A percentile compares a stretch with the other conserved stretches of the same genome.
Evolutionary conservation across 2,113 vertebrate genomes (phyloP).

Genomic region (Mormyrus lacerda): DNA sequence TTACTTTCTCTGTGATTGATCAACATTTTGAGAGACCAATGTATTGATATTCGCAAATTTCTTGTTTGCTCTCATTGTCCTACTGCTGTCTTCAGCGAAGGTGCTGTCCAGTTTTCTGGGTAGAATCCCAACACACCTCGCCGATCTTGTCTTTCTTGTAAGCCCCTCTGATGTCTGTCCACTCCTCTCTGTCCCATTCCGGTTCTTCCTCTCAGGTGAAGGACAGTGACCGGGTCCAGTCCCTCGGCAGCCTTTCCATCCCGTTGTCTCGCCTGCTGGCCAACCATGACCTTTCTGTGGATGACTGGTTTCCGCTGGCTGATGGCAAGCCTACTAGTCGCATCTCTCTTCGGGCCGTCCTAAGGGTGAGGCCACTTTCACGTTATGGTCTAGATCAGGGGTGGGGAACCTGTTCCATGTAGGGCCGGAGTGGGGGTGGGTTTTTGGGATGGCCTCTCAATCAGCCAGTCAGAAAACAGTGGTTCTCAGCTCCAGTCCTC

Average conservation of each 20-base stretch:
- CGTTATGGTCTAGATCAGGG: neutral
- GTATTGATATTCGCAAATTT: neutral
- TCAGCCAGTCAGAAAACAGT: too few relatives aligned
- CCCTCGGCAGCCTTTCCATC: slow-evolving; percentile 69
- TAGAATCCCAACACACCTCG: neutral
- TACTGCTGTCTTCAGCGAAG: neutral
- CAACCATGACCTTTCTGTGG: slow-evolving; percentile 67
- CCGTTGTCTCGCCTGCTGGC: slow-evolving; percentile 67
- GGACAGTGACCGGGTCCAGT: slow-evolving; percentile 71
- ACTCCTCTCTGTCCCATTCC: neutral
- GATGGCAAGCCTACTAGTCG: slow-evolving; percentile 69
- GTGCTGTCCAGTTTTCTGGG: neutral
- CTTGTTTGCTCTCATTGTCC: neutral
- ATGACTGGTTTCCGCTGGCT: slow-evolving; percentile 82
- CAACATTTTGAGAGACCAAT: neutral
- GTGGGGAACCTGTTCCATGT: too few relatives aligned
- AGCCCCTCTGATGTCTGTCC: neutral
- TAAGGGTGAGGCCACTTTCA: slow-evolving; percentile 63
- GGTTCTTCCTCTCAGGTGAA: slow-evolving; percentile 64
- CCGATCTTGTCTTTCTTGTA: neutral
- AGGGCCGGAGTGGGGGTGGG: too few relatives aligned
- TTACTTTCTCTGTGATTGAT: neutral
- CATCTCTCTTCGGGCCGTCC: slow-evolving; percentile 73
- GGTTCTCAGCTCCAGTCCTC: too few relatives aligned
- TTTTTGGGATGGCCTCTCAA: too few relatives aligned